Evolutionary conservation across 2,888 invertebrate species (phyloP), one percentile per base, ranked within the genome.

Genomic region (Rapana venosa): DNA sequence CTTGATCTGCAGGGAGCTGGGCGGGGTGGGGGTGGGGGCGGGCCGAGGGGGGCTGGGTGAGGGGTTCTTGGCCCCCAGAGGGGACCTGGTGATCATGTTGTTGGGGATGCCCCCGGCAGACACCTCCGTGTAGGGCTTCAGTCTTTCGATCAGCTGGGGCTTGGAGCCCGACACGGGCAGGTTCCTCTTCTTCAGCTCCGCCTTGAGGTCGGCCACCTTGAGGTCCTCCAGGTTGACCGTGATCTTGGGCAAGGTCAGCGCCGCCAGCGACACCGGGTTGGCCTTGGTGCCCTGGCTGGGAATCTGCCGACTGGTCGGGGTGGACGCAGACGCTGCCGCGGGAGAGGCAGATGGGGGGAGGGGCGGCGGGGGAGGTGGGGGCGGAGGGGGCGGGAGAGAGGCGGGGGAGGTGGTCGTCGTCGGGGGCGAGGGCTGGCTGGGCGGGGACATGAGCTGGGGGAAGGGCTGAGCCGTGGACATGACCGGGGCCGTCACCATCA

Each of bases 91-190:
- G 20, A 79, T 26, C 30, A 61, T 85, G 74, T 47, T 86, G 47
- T 83, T 83, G n/a, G 86, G 79, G n/a, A 74, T 70, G 26, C 88
- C 88, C 30, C 86, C 91, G 20, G 87, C 88, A 15, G 89, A 88
- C 26, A 92, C 93, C 88, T 96, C 96, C 61, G 96, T 95, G 93
- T 95, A 96, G 8, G 96, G 98, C 92, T 98, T 98, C 90, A 99
- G 97, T 83, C 99, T 97, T 96, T 99, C 99, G 90, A 99, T 98
- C 83, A 99, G 96, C 95, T 99, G 98, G 20, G 99, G 98, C 96
- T 99, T 99, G 0, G 99, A 98, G 36, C 99, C 99, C 20, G 99
- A 99, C 0, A 99, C 99, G 13, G 99, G 98, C 91, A 99, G 97
- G 96, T 98, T 99, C 87, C 99, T 97, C 90, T 98, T 98, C 96